phyloP scores from a whole-genome alignment of 2,888 invertebrate species.

The Chaetoderma sp. region DNA sequence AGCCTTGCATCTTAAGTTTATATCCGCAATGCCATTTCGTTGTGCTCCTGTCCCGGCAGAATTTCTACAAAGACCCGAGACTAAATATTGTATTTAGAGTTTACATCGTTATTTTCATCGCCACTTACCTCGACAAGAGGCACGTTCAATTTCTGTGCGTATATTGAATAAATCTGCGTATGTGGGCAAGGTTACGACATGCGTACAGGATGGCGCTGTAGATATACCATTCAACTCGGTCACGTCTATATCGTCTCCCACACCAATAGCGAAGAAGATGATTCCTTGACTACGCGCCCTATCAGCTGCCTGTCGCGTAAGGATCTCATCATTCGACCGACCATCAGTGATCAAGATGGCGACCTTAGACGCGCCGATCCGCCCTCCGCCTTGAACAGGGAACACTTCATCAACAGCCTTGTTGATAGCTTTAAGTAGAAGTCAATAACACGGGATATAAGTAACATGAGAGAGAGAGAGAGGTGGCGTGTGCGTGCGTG shows the following conservation, averaged over 20 bases:
- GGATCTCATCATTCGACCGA: background rate
- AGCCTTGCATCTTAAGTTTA: no score
- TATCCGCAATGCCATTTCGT: no score
- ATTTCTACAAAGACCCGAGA: no score
- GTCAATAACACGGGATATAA: no score
- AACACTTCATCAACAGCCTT: background rate
- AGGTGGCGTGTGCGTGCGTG: no score
- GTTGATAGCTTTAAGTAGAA: background rate
- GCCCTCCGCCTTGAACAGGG: background rate
- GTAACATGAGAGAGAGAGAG: no score
- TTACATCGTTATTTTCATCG: no score
- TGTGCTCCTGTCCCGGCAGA: no score
- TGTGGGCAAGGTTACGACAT: conserved; percentile 38
- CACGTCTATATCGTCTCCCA: background rate
- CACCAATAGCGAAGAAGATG: background rate
- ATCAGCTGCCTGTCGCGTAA: background rate
- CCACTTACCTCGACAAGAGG: conserved; percentile 37
- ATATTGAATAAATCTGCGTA: conserved; percentile 37
- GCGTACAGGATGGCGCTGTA: conserved; percentile 43
- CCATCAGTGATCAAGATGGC: conserved; percentile 3
- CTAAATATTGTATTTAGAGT: no score
- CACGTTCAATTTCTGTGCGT: conserved; percentile 38
- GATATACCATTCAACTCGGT: conserved; percentile 40
- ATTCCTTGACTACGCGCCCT: background rate
- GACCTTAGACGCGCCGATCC: background rate